Evolutionary conservation across 2,113 vertebrate species (phyloP).

Genomic region (Anarhynchus alexandrinus): DNA sequence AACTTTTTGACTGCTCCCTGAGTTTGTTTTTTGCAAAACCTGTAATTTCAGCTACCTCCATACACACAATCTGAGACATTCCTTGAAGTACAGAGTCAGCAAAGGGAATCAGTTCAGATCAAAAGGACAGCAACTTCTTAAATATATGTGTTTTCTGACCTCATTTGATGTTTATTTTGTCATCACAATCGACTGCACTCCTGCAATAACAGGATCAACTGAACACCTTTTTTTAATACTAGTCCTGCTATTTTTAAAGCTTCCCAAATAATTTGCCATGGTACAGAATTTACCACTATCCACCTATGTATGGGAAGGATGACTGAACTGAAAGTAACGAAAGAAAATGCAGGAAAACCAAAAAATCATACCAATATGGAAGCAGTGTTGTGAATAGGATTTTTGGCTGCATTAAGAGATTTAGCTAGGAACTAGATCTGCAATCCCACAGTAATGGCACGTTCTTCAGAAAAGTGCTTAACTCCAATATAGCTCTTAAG

Average conservation of each 20-base stretch:
- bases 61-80: neutral
- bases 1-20: neutral
- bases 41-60: neutral
- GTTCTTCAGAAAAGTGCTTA: neutral
- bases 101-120: neutral
- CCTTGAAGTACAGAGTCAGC: neutral
- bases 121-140: neutral
- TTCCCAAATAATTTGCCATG: neutral
- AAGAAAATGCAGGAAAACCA: neutral
- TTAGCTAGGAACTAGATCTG: neutral
- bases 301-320: neutral
- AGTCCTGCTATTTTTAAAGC: neutral
- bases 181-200: neutral
- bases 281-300: neutral
- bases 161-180: neutral
- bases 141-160: neutral
- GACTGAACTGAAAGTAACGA: neutral
- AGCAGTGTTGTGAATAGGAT: neutral
- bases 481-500: neutral
- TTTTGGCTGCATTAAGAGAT: neutral
- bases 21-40: neutral
- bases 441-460: neutral
- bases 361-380: neutral
- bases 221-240: neutral
- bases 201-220: neutral